Evolutionary conservation across 2,888 invertebrate genomes (phyloP).

Genomic region (Neuroscelio doddi): DNA sequence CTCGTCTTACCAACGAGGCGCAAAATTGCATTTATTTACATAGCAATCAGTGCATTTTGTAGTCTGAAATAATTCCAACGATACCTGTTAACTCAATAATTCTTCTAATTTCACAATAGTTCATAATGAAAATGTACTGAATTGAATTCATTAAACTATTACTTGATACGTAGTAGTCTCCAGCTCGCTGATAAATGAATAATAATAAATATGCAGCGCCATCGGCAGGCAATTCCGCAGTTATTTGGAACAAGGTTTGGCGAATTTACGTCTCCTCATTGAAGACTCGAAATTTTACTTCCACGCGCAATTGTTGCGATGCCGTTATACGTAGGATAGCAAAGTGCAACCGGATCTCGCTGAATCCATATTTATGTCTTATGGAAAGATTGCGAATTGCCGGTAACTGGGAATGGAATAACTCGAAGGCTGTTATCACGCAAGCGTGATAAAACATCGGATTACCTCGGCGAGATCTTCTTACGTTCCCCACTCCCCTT

Average conservation of each 20-base stretch:
- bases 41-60: background rate
- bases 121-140: conserved; percentile 7
- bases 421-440: conserved; percentile 37
- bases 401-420: conserved; percentile 31
- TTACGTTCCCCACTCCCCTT: conserved; percentile 9
- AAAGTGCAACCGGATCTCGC: conserved; percentile 5
- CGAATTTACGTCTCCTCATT: background rate
- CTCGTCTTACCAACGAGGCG: background rate
- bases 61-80: background rate
- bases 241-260: background rate
- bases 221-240: background rate
- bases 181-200: background rate
- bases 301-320: background rate
- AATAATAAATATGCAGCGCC: background rate
- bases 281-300: background rate
- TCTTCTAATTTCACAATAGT: conserved; percentile 2
- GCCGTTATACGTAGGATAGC: background rate
- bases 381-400: conserved; percentile 41
- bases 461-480: conserved; percentile 21
- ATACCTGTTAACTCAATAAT: background rate
- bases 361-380: conserved; percentile 36
- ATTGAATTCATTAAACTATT: conserved; percentile 4
- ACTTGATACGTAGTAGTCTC: background rate
- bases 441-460: conserved; percentile 36
- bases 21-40: background rate